These are phyloP conservation scores for Acestrorhynchus altus DNA, from an alignment of 2,797 vertebrate genomes.

Conservation along the genomic window DNA sequence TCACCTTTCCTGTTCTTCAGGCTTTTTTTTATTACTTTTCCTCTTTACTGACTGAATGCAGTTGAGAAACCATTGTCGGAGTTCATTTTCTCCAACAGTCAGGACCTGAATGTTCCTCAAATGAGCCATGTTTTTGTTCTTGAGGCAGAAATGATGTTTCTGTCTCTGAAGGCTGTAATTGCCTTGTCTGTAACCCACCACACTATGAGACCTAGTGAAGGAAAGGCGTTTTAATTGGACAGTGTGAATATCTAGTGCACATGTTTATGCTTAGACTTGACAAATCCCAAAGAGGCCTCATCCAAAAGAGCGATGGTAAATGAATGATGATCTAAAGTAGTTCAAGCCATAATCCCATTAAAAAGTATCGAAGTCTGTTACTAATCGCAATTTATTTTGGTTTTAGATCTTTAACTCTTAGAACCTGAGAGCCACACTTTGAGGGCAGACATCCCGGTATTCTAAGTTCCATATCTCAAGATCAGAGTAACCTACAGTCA, in stretches of 20 bases:
- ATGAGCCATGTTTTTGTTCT: background rate
- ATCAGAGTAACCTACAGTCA: too few species aligned
- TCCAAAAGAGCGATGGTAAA: background rate
- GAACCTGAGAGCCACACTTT: too few species aligned
- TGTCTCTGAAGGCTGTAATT: background rate
- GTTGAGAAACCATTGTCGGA: background rate
- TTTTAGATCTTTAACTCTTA: too few species aligned
- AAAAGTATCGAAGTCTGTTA: too few species aligned
- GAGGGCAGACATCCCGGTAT: too few species aligned
- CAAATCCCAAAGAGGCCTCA: background rate
- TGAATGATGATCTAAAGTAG: too few species aligned
- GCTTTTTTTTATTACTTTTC: background rate
- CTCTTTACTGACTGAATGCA: background rate
- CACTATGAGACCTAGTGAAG: background rate
- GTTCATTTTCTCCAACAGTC: background rate
- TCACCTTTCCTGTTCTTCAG: background rate
- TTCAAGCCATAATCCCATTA: too few species aligned
- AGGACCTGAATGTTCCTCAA: background rate
- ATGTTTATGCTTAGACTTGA: background rate
- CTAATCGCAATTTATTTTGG: too few species aligned
- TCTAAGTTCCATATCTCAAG: too few species aligned
- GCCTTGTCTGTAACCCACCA: background rate
- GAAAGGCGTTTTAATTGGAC: slow-evolving; percentile 27
- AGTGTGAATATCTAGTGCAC: background rate
- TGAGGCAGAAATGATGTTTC: background rate